Percentiles rank a stretch among this genome's conserved stretches.
Conservation (phyloP, 2,113 vertebrate species). For the Phylloscopus whistleri region DNA sequence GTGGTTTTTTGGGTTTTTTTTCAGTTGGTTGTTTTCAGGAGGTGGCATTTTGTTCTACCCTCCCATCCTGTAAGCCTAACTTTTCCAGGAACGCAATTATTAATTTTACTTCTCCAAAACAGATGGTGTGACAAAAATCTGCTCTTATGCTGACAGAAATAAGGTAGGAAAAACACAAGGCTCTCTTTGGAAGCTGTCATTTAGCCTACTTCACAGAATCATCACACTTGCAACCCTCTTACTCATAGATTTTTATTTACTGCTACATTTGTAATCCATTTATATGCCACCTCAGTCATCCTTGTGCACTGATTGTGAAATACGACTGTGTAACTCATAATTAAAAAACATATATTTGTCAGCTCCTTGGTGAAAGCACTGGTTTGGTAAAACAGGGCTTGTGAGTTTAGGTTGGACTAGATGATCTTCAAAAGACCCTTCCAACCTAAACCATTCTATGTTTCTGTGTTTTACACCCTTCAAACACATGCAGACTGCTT, state of each 20-base stretch:
- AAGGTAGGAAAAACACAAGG: background rate
- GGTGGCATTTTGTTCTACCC: background rate
- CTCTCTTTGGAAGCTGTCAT: background rate
- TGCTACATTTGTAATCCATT: background rate
- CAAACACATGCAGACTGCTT: background rate
- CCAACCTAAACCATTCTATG: background rate
- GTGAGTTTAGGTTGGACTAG: background rate
- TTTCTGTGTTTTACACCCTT: background rate
- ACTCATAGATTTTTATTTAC: background rate
- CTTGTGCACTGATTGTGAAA: background rate
- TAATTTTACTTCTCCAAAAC: background rate
- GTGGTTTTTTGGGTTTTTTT: background rate
- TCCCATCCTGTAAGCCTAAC: background rate
- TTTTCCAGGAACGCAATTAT: background rate
- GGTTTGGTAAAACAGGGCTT: background rate
- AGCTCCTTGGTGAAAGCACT: background rate
- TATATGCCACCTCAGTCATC: background rate
- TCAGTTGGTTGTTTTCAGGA: background rate
- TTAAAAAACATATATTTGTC: fast-evolving
- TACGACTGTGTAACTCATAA: background rate
- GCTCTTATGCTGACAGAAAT: background rate
- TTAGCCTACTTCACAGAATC: background rate
- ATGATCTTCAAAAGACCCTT: background rate
- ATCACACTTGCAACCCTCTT: background rate
- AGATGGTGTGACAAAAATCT: background rate